Base-by-base conservation (phyloP, 2,797 vertebrate species). In the Cuniculus paca region DNA sequence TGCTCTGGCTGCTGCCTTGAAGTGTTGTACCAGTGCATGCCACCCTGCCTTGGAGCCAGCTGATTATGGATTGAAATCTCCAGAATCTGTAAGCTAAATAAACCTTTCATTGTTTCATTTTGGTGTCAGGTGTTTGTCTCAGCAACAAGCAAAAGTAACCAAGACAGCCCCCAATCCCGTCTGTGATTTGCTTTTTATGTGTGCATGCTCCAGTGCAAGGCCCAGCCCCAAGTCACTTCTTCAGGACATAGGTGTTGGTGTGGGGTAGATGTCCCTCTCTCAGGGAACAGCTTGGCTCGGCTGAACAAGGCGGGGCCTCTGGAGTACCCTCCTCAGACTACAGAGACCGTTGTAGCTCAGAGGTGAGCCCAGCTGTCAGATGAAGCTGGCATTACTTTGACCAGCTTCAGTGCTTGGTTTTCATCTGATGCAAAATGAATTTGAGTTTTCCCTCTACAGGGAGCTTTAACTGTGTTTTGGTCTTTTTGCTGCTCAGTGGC, bases 161-260 rank as follows among this genome's bases (percentile, higher is more conserved):
- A n/a, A n/a, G n/a, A n/a, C n/a, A n/a, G n/a, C n/a, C 13, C 2
- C 26, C 74, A 48, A 31, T 31, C 48, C 75, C 34, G 75, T 31
- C 45, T 50, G 95, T 95, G 94, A 97, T 98, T 98, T 91, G 96
- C 97, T 97, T 95, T 97, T 96, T 96, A 97, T 45, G 9, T 97
- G 96, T 95, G 92, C 45, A n/a, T 97, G 97, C 97, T 90, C 93
- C 91, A 95, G 95, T 2, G 0, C 91, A 95, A 19, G 0, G 22
- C 14, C 34, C 4, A 6, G n/a, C 65, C 72, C 68, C 0, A 42
- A 36, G 20, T 36, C 13, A 17, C 60, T 74, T 22, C 12, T 16
- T 24, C 24, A 3, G 48, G 13, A 54, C 2, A 9, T 24, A 2
- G 56, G 60, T 24, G 36, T 0, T 9, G 34, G n/a, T 1, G 4